Evolutionary conservation across 1,140 invertebrate genomes (phyloP).

Genomic region (Euura lappo): DNA sequence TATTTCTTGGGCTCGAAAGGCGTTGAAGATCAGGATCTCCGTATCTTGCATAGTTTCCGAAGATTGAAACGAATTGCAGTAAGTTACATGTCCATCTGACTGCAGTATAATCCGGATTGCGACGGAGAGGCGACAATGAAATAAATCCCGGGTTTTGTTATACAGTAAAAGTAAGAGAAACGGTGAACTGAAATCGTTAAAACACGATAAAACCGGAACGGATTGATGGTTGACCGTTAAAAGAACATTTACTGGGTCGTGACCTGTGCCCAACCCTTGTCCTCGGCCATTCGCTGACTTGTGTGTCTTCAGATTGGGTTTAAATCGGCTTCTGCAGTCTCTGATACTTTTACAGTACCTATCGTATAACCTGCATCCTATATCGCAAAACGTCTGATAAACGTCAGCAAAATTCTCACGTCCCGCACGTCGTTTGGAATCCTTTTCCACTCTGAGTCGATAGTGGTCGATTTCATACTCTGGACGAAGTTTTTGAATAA

Average conservation of each 20-base stretch:
- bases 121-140: too few relatives aligned
- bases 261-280: background rate
- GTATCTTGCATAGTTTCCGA: too few relatives aligned
- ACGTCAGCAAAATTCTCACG: constrained; percentile 4
- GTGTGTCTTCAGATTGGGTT: background rate
- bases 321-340: background rate
- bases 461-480: too few relatives aligned
- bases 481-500: too few relatives aligned
- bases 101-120: too few relatives aligned
- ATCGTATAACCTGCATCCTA: background rate
- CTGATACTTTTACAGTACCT: background rate
- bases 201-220: background rate
- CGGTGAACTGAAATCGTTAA: background rate
- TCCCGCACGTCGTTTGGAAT: background rate
- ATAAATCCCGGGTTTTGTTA: too few relatives aligned
- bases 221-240: constrained; percentile 3
- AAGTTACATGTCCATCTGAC: too few relatives aligned
- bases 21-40: too few relatives aligned
- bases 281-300: background rate
- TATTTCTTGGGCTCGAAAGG: too few relatives aligned
- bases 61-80: too few relatives aligned
- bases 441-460: too few relatives aligned
- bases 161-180: too few relatives aligned
- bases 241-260: background rate
- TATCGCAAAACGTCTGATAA: background rate